Evolutionary conservation across 2,797 vertebrate species (phyloP).

Genomic region (Catostomus latipinnis): DNA sequence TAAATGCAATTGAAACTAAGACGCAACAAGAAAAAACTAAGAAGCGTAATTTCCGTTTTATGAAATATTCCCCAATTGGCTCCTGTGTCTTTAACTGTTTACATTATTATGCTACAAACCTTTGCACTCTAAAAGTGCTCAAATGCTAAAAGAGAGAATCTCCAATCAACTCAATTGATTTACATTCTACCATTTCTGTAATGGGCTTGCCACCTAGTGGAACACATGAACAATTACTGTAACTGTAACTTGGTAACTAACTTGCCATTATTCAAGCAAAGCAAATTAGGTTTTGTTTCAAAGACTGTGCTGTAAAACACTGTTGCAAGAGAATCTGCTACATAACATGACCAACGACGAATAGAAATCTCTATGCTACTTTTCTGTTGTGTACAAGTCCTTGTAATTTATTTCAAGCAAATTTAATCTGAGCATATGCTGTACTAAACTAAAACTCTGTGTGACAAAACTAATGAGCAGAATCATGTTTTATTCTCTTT

Average conservation of each 20-base stretch:
- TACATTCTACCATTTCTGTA: neutral
- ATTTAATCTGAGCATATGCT: slow-evolving; percentile 45
- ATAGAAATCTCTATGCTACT: slow-evolving; percentile 12
- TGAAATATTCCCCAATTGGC: neutral
- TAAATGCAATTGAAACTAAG: too few relatives aligned
- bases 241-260: neutral
- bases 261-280: neutral
- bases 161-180: neutral
- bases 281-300: slow-evolving; percentile 6
- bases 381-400: slow-evolving; percentile 64
- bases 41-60: too few relatives aligned
- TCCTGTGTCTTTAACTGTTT: neutral
- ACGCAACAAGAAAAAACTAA: too few relatives aligned
- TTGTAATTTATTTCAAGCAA: slow-evolving; percentile 40
- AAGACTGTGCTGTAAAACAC: slow-evolving; percentile 18
- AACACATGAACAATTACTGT: neutral
- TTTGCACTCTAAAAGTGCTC: neutral
- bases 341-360: slow-evolving; percentile 41
- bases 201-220: slow-evolving; percentile 53
- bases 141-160: neutral
- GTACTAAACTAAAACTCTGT: slow-evolving; percentile 25
- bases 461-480: slow-evolving; percentile 32
- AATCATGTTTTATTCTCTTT: neutral
- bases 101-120: too few relatives aligned
- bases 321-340: slow-evolving; percentile 48